Conservation (phyloP, 2,113 vertebrate species). For the Tapirus terrestris region DNA sequence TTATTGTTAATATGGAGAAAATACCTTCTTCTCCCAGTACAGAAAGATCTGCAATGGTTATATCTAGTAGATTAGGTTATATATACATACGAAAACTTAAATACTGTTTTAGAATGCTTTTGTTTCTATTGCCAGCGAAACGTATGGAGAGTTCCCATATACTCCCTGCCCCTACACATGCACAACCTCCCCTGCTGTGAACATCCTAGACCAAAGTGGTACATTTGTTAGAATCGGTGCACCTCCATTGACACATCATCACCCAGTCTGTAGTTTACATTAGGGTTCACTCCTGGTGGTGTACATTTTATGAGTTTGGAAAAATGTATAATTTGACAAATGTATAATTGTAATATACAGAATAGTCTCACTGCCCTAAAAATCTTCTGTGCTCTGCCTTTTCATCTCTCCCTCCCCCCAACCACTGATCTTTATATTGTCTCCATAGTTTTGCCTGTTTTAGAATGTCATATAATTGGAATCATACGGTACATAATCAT, state of each 20-base stretch:
- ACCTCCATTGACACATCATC: background rate
- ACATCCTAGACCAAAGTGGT: background rate
- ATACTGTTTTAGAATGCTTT: background rate
- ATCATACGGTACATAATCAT: background rate
- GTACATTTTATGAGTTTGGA: background rate
- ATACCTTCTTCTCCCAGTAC: background rate
- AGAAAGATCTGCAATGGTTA: background rate
- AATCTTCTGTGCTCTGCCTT: background rate
- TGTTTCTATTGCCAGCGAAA: background rate
- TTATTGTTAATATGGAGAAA: conserved; percentile 13
- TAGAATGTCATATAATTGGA: background rate
- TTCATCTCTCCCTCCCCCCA: background rate
- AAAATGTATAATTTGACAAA: background rate
- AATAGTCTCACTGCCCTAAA: background rate
- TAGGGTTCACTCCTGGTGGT: background rate
- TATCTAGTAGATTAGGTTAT: background rate
- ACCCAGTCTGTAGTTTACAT: background rate
- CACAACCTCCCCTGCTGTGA: background rate
- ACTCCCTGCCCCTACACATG: background rate
- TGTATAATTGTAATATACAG: background rate
- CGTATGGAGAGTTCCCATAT: background rate
- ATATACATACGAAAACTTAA: background rate
- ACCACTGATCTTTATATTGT: background rate
- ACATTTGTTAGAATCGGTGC: background rate
- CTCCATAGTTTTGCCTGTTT: background rate